Conservation (phyloP, 2,888 invertebrate species). For the Drosophila mercatorum region DNA sequence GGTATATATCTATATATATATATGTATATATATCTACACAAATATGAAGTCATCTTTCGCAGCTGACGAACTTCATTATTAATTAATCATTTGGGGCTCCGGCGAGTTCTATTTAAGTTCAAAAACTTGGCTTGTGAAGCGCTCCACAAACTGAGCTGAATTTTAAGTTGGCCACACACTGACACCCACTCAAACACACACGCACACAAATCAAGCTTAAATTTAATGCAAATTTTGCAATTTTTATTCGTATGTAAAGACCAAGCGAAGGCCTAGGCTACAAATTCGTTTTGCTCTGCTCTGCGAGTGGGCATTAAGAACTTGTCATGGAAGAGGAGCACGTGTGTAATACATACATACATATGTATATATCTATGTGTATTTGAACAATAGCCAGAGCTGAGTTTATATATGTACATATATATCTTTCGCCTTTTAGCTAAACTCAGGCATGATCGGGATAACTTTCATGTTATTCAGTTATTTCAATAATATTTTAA, state of each 20-base stretch:
- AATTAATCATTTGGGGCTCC: constrained; percentile 50
- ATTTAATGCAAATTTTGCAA: constrained; percentile 64
- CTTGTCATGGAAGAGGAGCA: not conserved
- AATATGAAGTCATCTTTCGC: constrained; percentile 38
- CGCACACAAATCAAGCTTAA: constrained; percentile 45
- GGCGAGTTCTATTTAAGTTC: constrained; percentile 22
- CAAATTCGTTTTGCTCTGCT: constrained; percentile 25
- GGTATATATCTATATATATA: not conserved
- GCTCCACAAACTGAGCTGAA: constrained; percentile 48
- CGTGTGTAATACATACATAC: not conserved
- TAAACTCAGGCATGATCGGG: too few relatives aligned
- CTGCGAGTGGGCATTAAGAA: not conserved
- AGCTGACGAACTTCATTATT: constrained; percentile 26
- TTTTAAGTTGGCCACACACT: constrained; percentile 46
- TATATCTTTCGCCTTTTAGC: too few relatives aligned
- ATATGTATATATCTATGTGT: not conserved
- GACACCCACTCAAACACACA: constrained; percentile 20
- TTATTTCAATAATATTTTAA: too few relatives aligned
- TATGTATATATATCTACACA: not conserved
- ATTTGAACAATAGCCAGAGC: not conserved
- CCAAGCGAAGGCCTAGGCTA: constrained; percentile 46
- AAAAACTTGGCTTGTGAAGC: constrained; percentile 22
- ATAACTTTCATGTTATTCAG: too few relatives aligned
- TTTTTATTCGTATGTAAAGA: constrained; percentile 61
- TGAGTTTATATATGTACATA: not conserved